Base-by-base conservation (phyloP, 2,888 invertebrate genomes). In the Rosalia funebris region DNA sequence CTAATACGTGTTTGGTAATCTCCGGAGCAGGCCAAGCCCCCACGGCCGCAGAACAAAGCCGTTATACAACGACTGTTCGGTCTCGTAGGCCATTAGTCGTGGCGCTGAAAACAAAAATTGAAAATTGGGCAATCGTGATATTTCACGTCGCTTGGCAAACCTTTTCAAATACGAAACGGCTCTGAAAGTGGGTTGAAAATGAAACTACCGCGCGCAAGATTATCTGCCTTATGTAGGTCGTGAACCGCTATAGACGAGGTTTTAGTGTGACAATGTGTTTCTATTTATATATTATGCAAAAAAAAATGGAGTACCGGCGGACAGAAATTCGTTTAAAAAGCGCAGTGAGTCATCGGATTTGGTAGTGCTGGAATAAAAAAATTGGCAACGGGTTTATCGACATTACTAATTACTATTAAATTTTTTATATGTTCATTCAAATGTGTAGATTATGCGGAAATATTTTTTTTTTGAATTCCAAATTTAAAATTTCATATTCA, bases 171-270 rank as follows among this genome's bases (percentile, higher is more conserved):
- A 17, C 34, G 32, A 15, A 47, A 17, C 9, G 7, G 16, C 16
- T 7, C 36, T 36, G 60, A 65, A 65, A 65, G 63, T 65, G 63
- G 65, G 65, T 65, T 66, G 66, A 61, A 65, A 66, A 63, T 57
- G 63, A 66, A 66, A 66, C 63, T 25, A 25, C 25, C 7, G 25
- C 58, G 48, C 31, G 42, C 34, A 47, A 59, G 61, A 66, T 63
- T 61, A 66, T 63, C 63, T 50, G 25, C 50, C 47, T 45, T 60
- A 67, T 67, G 66, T 67, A 62, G 66, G 66, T 64, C 64, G 53
- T 55, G 48, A 17, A 48, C 32, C 46, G 34, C 32, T 46, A 34
- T 25, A 25, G 31, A 46, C 34, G 17, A 46, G 17, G 46, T 32
- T 46, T 12, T 7, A 16, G 34, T 34, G 2, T 34, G 14, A 36